Percentiles rank a stretch among this genome's conserved stretches.
These are phyloP conservation scores for Xiphorhynchus erythropygius DNA, from an alignment of 2,797 vertebrate genomes.

Conservation along the genomic window DNA sequence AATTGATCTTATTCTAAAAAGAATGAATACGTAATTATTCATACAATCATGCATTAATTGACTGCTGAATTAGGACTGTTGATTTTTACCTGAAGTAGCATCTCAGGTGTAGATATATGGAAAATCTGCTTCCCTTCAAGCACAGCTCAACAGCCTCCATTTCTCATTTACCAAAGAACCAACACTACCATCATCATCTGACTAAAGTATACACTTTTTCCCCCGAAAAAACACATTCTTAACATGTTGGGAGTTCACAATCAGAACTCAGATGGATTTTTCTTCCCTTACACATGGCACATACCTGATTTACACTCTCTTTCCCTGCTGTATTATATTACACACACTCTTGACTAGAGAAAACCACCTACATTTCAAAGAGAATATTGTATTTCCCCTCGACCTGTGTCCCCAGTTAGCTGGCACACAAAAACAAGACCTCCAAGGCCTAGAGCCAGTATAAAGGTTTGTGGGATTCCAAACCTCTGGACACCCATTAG, in stretches of 20 bases:
- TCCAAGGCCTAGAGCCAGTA: background rate
- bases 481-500: background rate
- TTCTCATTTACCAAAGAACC: background rate
- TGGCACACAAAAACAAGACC: background rate
- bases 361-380: background rate
- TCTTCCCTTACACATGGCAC: background rate
- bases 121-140: background rate
- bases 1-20: background rate
- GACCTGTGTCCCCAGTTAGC: background rate
- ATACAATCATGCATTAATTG: background rate
- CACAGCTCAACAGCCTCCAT: background rate
- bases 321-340: background rate
- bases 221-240: background rate
- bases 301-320: background rate
- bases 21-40: background rate
- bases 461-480: background rate
- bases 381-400: background rate
- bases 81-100: background rate
- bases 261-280: background rate
- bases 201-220: background rate
- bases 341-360: background rate
- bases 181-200: background rate
- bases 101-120: background rate
- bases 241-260: rapidly evolving
- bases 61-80: background rate